A percentile compares a stretch with the other conserved stretches of the same genome.
phyloP scores from a whole-genome alignment of 2,797 vertebrate species.

The Myotis myotis region DNA sequence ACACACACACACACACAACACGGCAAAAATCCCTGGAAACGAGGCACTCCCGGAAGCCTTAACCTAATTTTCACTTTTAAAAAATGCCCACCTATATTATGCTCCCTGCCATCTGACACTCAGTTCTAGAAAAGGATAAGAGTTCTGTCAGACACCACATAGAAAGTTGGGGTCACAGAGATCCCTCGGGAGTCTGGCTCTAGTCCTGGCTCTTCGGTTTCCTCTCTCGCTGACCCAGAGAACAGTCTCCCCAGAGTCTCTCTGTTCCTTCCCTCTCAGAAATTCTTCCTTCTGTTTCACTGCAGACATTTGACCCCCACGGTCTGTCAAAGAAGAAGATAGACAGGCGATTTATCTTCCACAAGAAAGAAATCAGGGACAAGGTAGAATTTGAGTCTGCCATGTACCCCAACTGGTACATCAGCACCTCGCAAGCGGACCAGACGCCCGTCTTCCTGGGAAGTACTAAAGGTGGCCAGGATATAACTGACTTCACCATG shows the following conservation, averaged over 20 bases:
- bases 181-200: background rate
- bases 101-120: background rate
- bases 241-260: background rate
- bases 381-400: conserved; percentile 74
- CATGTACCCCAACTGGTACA: conserved; percentile 75
- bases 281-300: conserved; percentile 37
- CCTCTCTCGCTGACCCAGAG: background rate
- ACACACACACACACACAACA: no score
- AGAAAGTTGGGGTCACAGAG: background rate
- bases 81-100: background rate
- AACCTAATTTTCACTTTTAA: background rate
- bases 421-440: conserved; percentile 72
- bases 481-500: conserved; percentile 70
- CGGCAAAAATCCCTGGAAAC: background rate
- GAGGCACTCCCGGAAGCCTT: background rate
- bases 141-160: background rate
- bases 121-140: background rate
- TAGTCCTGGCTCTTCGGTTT: background rate
- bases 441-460: conserved; percentile 66
- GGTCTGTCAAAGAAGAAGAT: conserved; percentile 67
- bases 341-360: conserved; percentile 75
- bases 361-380: conserved; percentile 58
- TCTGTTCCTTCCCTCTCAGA: background rate
- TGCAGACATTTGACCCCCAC: conserved; percentile 63
- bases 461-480: background rate